phyloP scores from a whole-genome alignment of 2,888 invertebrate species.

The Volucella inflata region DNA sequence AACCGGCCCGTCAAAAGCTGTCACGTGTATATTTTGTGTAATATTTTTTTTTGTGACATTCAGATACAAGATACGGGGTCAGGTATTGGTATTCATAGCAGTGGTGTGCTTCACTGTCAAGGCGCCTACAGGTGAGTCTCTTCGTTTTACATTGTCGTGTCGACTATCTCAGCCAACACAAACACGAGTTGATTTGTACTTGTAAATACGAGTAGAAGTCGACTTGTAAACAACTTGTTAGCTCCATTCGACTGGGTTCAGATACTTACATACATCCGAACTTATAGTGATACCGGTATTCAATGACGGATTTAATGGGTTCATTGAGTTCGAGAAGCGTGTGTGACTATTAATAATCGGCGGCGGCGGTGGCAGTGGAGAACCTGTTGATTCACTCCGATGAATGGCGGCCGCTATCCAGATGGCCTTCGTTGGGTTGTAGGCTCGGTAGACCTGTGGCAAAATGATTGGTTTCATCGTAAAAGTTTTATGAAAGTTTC shows the following conservation, averaged over 20 bases:
- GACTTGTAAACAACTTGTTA: conserved; percentile 33
- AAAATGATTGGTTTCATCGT: conserved; percentile 42
- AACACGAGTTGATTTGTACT: conserved; percentile 38
- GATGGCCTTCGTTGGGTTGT: conserved; percentile 22
- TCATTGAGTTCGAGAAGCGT: conserved; percentile 18
- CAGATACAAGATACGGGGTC: not conserved
- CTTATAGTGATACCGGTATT: conserved; percentile 1
- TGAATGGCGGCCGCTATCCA: conserved; percentile 1
- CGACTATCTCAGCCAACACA: not conserved
- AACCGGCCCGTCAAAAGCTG: not conserved
- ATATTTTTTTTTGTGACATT: conserved; percentile 7
- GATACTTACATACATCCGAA: not conserved
- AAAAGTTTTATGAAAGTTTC: conserved; percentile 34
- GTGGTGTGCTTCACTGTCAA: conserved; percentile 43
- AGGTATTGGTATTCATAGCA: not conserved
- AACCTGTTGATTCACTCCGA: conserved; percentile 38
- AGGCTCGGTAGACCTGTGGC: not conserved
- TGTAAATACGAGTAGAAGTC: conserved; percentile 2
- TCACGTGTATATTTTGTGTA: conserved; percentile 36
- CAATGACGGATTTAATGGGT: conserved; percentile 31
- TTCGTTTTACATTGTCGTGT: not conserved
- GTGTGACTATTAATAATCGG: conserved; percentile 15
- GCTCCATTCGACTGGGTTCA: conserved; percentile 27
- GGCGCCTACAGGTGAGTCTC: conserved; percentile 27
- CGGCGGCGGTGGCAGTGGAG: not conserved